These are phyloP conservation scores for Euclidia mi DNA, from an alignment of 2,888 invertebrate species.

Conservation along the genomic window DNA sequence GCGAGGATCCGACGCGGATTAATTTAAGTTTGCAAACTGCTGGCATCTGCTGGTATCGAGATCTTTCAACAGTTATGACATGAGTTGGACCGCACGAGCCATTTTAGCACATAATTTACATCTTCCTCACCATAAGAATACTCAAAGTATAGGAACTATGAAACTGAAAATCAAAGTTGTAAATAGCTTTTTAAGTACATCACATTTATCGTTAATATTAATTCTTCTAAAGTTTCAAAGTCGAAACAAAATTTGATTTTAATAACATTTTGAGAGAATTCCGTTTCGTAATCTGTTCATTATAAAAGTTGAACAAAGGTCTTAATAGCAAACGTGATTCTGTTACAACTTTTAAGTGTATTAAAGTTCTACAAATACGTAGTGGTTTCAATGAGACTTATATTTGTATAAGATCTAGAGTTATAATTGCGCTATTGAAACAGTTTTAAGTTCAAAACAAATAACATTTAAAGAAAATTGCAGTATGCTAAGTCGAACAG, in stretches of 20 bases:
- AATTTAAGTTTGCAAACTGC: constrained; percentile 44
- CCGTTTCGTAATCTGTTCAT: constrained; percentile 3
- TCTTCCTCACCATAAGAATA: neutral
- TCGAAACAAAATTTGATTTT: constrained; percentile 2
- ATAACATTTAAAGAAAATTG: too few species aligned
- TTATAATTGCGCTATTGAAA: too few species aligned
- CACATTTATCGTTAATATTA: neutral
- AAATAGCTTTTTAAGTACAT: too few species aligned
- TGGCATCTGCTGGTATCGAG: constrained; percentile 37
- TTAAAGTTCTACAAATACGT: neutral
- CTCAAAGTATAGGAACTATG: neutral
- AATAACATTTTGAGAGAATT: neutral
- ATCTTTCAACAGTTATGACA: constrained; percentile 34
- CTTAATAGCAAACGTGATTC: neutral
- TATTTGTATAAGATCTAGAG: too few species aligned
- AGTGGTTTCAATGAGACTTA: too few species aligned
- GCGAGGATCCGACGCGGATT: constrained; percentile 23
- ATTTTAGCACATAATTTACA: constrained; percentile 12
- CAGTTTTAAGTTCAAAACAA: too few species aligned
- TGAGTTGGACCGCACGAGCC: constrained; percentile 3
- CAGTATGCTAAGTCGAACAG: too few species aligned
- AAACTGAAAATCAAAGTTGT: too few species aligned
- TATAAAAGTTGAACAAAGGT: neutral
- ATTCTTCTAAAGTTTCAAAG: neutral
- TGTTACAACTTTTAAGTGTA: neutral